A percentile compares a stretch with the other conserved stretches of the same genome.
These are phyloP conservation scores for Caenorhabditis tropicalis DNA, from an alignment of 1,140 invertebrate genomes.

Conservation along the genomic window DNA sequence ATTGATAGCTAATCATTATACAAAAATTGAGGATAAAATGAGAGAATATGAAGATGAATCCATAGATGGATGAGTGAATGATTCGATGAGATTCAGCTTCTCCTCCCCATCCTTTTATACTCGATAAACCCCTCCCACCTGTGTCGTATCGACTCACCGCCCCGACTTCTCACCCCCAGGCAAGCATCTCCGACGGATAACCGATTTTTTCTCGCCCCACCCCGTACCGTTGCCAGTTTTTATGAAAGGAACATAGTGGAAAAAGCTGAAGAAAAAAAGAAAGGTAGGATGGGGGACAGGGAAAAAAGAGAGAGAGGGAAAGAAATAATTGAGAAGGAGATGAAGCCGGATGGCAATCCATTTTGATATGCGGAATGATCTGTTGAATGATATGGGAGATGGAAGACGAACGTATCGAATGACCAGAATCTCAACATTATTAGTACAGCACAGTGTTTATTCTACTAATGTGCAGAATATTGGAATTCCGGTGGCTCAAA, in stretches of 20 bases:
- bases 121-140: slow-evolving; percentile 27
- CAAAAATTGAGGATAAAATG: neutral
- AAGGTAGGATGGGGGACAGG: neutral
- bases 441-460: too few relatives aligned
- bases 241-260: neutral
- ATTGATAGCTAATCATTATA: too few relatives aligned
- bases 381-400: neutral
- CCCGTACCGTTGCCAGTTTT: slow-evolving; percentile 40
- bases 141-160: neutral
- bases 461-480: neutral
- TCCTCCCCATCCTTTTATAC: neutral
- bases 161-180: slow-evolving; percentile 39
- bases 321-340: too few relatives aligned
- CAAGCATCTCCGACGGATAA: slow-evolving; percentile 25
- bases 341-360: slow-evolving; percentile 27
- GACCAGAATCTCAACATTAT: neutral
- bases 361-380: slow-evolving; percentile 39
- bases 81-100: slow-evolving; percentile 26
- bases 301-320: neutral
- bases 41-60: neutral
- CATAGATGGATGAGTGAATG: neutral
- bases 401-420: neutral
- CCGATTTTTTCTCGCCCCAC: slow-evolving; percentile 40
- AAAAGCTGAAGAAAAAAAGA: slow-evolving; percentile 10
- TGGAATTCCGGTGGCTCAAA: neutral